Conservation (phyloP, 2,888 invertebrate genomes). For the Drosophila mayaguana region DNA sequence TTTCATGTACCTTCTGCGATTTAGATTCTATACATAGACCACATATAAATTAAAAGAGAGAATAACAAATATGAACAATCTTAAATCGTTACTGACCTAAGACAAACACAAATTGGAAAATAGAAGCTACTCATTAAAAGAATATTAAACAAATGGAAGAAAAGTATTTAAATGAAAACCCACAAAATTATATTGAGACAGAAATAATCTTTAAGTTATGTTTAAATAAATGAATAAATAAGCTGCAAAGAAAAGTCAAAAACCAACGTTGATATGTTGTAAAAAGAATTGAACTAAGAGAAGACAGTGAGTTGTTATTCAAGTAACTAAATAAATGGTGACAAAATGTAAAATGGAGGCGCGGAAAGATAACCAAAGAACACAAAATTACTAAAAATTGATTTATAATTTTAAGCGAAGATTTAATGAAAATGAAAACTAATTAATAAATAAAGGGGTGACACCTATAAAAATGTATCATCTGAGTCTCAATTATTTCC, state of each 20-base stretch:
- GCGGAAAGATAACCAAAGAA: slow-evolving; percentile 64
- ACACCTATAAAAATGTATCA: slow-evolving; percentile 68
- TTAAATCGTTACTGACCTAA: slow-evolving; percentile 59
- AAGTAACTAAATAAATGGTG: slow-evolving; percentile 56
- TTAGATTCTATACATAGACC: slow-evolving; percentile 64
- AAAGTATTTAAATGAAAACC: slow-evolving; percentile 56
- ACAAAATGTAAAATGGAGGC: slow-evolving; percentile 45
- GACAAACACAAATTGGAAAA: slow-evolving; percentile 54
- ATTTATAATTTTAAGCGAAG: slow-evolving; percentile 71
- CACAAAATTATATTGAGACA: slow-evolving; percentile 57
- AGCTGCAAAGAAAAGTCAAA: slow-evolving; percentile 73
- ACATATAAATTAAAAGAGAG: slow-evolving; percentile 37
- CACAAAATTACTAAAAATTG: slow-evolving; percentile 65
- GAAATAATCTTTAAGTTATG: slow-evolving; percentile 72
- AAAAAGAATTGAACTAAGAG: slow-evolving; percentile 62
- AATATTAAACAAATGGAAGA: slow-evolving; percentile 43
- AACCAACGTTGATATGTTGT: slow-evolving; percentile 80
- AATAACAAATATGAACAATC: slow-evolving; percentile 36
- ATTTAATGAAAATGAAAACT: slow-evolving; percentile 65
- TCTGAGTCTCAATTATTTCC: background rate
- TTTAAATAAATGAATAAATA: slow-evolving; percentile 69
- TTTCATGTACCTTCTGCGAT: slow-evolving; percentile 79
- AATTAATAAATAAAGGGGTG: slow-evolving; percentile 78
- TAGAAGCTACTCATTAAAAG: slow-evolving; percentile 55
- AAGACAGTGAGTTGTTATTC: slow-evolving; percentile 62